Evolutionary conservation across 2,797 vertebrate genomes (phyloP).

Genomic region (Neostethus bicornis): DNA sequence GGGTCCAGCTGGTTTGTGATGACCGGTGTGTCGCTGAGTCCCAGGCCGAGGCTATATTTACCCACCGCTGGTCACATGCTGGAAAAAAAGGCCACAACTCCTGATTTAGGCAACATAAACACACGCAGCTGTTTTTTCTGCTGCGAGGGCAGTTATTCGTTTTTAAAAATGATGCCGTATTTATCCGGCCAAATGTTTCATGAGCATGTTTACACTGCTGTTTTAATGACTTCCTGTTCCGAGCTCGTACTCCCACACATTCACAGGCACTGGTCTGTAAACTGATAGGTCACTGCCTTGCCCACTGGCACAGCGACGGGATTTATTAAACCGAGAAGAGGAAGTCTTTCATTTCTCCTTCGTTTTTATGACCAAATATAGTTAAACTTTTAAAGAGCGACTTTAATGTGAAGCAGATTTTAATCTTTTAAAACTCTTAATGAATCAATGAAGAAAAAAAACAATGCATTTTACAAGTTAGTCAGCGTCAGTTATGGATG

Average conservation of each 20-base stretch:
- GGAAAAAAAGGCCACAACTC: conserved; percentile 54
- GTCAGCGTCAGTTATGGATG: too few relatives aligned
- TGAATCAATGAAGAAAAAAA: too few relatives aligned
- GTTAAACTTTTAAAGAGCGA: neutral
- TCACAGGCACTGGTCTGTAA: conserved; percentile 14
- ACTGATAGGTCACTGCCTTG: conserved; percentile 31
- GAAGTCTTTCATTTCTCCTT: conserved; percentile 5
- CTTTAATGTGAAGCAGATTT: neutral
- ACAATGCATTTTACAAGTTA: too few relatives aligned
- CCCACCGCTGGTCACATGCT: conserved; percentile 32
- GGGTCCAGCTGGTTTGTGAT: conserved; percentile 23
- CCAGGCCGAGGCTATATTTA: conserved; percentile 66
- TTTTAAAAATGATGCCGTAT: conserved; percentile 56
- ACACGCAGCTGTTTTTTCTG: conserved; percentile 45
- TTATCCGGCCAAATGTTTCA: conserved; percentile 57
- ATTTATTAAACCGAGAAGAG: conserved; percentile 20
- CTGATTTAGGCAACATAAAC: conserved; percentile 63
- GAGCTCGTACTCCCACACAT: conserved; percentile 64
- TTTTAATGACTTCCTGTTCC: conserved; percentile 69
- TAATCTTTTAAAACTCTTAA: too few relatives aligned
- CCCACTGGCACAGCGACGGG: conserved; percentile 12
- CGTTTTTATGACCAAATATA: conserved; percentile 1
- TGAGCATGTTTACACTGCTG: conserved; percentile 57
- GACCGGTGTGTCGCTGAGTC: conserved; percentile 31
- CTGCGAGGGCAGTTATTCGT: conserved; percentile 43